Evolutionary conservation across 2,888 invertebrate genomes (phyloP).

Genomic region (Plutella xylostella): DNA sequence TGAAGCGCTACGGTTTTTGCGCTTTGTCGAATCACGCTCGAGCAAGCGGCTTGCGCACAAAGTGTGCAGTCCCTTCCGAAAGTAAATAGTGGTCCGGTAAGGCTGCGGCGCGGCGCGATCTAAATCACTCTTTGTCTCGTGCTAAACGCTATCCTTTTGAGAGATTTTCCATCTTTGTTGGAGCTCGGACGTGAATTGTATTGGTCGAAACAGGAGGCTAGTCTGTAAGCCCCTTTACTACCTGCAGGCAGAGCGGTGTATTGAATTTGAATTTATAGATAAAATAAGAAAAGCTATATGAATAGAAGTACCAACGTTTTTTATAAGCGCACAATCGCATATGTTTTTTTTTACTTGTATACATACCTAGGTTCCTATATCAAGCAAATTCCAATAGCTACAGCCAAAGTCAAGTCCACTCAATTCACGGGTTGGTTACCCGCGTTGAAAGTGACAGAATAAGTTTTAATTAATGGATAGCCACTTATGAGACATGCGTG

Average conservation of each 20-base stretch:
- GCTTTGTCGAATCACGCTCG: conserved; percentile 20
- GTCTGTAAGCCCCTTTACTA: conserved; percentile 17
- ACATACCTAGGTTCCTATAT: too few species aligned
- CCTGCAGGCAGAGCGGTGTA: too few species aligned
- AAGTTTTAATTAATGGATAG: conserved; percentile 70
- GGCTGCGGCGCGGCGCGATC: conserved; percentile 40
- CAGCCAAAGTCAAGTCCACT: not conserved
- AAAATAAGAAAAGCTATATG: too few species aligned
- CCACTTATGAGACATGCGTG: conserved; percentile 24
- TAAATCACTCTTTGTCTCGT: conserved; percentile 64
- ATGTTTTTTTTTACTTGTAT: too few species aligned
- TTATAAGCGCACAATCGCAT: too few species aligned
- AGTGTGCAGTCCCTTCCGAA: conserved; percentile 43
- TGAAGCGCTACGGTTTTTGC: conserved; percentile 33
- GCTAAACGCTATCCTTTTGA: conserved; percentile 63
- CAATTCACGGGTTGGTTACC: conserved; percentile 32
- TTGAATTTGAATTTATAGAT: too few species aligned
- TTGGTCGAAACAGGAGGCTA: conserved; percentile 35
- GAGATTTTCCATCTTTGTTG: conserved; percentile 59
- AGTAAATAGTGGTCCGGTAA: conserved; percentile 59
- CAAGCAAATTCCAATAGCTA: too few species aligned
- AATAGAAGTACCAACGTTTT: too few species aligned
- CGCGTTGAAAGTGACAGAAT: conserved; percentile 54
- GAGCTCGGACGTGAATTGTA: conserved; percentile 42
- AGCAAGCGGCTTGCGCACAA: conserved; percentile 35